Evolutionary conservation across 2,113 vertebrate genomes (phyloP).

Genomic region (Spilogale gracilis): DNA sequence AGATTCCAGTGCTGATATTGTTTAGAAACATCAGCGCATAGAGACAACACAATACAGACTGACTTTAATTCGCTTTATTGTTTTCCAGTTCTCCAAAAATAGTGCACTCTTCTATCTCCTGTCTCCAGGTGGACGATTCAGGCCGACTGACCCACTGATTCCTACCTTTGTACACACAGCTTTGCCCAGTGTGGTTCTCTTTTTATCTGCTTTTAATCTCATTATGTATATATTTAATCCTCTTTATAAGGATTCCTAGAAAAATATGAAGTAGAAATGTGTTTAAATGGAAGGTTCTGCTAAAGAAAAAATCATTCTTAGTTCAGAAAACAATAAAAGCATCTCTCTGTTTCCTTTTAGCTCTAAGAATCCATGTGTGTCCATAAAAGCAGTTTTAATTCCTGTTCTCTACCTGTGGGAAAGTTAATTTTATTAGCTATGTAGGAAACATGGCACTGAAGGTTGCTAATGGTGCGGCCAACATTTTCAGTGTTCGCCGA

Average conservation of each 20-base stretch:
- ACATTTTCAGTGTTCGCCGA: not conserved
- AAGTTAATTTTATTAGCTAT: not conserved
- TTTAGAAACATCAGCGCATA: not conserved
- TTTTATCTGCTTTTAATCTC: not conserved
- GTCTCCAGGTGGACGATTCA: not conserved
- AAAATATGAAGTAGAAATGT: not conserved
- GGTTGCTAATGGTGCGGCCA: not conserved
- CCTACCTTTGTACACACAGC: not conserved
- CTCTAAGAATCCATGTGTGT: not conserved
- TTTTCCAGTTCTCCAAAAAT: not conserved
- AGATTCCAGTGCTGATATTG: not conserved
- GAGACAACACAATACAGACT: not conserved
- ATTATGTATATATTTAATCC: not conserved
- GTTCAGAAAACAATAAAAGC: not conserved
- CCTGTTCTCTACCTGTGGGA: not conserved
- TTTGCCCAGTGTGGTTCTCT: not conserved
- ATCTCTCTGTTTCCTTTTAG: not conserved
- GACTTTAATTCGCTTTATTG: not conserved
- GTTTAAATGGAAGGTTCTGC: not conserved
- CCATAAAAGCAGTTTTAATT: not conserved
- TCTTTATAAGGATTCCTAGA: not conserved
- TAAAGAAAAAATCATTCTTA: not conserved
- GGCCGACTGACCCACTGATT: accelerated
- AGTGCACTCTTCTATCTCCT: not conserved
- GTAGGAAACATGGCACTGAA: not conserved